Conservation (phyloP, 2,888 invertebrate genomes). For the Pycnomerus fuliginosus region DNA sequence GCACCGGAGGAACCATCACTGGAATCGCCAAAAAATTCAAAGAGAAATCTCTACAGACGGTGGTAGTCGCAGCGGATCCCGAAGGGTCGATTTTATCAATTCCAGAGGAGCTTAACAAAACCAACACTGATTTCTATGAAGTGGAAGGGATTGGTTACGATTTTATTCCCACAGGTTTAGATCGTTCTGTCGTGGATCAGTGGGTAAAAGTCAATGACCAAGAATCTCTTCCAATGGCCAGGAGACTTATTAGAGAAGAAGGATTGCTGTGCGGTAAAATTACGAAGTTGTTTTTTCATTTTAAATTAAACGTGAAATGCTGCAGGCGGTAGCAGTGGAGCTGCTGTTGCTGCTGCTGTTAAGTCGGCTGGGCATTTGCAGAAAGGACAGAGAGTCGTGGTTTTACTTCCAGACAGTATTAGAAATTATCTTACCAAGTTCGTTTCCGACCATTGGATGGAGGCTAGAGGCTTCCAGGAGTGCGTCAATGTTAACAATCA, state of each 20-base stretch:
- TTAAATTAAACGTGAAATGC: too few species aligned
- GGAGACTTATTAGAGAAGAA: constrained; percentile 87
- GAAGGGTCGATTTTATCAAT: constrained; percentile 87
- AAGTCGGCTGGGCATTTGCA: constrained; percentile 72
- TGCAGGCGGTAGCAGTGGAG: constrained; percentile 88
- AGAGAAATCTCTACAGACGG: constrained; percentile 76
- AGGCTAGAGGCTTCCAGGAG: constrained; percentile 64
- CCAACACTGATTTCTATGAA: constrained; percentile 78
- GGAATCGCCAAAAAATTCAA: constrained; percentile 87
- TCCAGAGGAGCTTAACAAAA: constrained; percentile 73
- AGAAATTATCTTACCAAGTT: constrained; percentile 99
- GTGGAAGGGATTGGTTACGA: constrained; percentile 92
- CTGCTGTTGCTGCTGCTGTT: constrained; percentile 76
- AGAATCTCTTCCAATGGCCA: constrained; percentile 78
- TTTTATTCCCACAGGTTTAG: constrained; percentile 89
- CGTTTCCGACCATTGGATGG: constrained; percentile 94
- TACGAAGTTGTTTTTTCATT: constrained; percentile 1
- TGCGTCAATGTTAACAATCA: constrained; percentile 44
- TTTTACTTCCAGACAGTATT: constrained; percentile 91
- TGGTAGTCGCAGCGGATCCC: constrained; percentile 88
- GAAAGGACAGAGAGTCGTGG: constrained; percentile 83
- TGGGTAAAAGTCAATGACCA: constrained; percentile 88
- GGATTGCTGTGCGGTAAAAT: constrained; percentile 82
- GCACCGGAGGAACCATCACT: constrained; percentile 93
- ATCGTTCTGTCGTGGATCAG: constrained; percentile 74